Base-by-base conservation (phyloP, 2,113 vertebrate genomes). In the Numenius arquata region DNA sequence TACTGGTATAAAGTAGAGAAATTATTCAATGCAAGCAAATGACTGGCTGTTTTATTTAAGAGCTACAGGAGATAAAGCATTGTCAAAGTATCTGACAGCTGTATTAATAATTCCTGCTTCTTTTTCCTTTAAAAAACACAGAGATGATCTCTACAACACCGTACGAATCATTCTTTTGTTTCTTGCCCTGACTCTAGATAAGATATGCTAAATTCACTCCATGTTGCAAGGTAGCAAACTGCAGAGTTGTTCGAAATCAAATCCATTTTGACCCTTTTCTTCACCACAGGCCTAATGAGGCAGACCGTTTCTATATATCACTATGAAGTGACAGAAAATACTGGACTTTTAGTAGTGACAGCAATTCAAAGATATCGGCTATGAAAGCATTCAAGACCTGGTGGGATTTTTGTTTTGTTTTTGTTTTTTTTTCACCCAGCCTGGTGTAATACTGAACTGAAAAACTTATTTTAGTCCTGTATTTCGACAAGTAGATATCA, bases 71-170 rank as follows among this genome's bases (percentile, higher is more conserved):
- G 26, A 90, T 14, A 76, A 81, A 85, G 40, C 41, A 75, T 56
- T 94, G 56, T 74, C 56, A 82, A 66, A 29, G 11, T 77, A 89
- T 73, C 45, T 94, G 88, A 79, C 70, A 72, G 52, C 15, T 67
- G 8, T 78, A 63, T 96, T 88, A 94, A 97, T 65, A 92, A 95
- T 90, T 90, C 67, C 81, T 72, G 15, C 11, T 56, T 61, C 36
- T 83, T 94, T 80, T 94, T 71, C 13, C 23, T 90, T 85, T 65
- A 79, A 77, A 73, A 95, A 87, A 40, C n/a, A 73, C 41, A 52
- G 18, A 67, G 26, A 27, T 8, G 12, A 55, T 76, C 32, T 59
- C 59, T 63, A 50, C n/a, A 93, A 77, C 18, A 47, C 15, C 34
- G 6, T 65, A 53, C 41, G 63, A 91, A 91, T 62, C n/a, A 74